Conservation (phyloP, 1,140 invertebrate species). For the Megathymus violae region DNA sequence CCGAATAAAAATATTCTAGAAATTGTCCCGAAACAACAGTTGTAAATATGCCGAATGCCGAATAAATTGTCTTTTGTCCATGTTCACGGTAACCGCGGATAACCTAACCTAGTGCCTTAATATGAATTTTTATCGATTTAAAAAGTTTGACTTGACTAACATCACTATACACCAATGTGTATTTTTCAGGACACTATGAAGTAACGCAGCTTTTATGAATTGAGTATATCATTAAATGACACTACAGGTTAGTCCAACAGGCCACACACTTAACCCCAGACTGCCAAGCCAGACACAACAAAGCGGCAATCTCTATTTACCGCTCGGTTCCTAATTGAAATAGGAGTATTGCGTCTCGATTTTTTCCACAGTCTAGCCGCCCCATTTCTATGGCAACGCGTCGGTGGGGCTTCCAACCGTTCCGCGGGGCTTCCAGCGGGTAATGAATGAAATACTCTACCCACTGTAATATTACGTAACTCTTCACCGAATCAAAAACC, state of each 20-base stretch:
- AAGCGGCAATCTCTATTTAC: slow-evolving; percentile 16
- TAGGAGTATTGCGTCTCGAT: slow-evolving; percentile 29
- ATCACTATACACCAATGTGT: too few relatives aligned
- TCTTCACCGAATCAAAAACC: too few relatives aligned
- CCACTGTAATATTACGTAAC: too few relatives aligned
- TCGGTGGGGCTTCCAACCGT: slow-evolving; percentile 5
- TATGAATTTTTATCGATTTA: too few relatives aligned
- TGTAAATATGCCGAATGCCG: too few relatives aligned
- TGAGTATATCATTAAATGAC: background rate
- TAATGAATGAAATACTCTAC: slow-evolving; percentile 2
- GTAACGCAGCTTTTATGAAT: background rate
- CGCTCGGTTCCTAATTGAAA: slow-evolving; percentile 27
- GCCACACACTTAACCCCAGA: slow-evolving; percentile 10
- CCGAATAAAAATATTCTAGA: too few relatives aligned
- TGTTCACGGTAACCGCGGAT: too few relatives aligned
- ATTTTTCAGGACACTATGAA: too few relatives aligned
- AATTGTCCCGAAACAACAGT: too few relatives aligned
- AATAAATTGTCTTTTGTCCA: too few relatives aligned
- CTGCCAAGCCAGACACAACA: slow-evolving; percentile 19
- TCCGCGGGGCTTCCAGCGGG: slow-evolving; percentile 7
- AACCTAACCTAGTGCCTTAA: too few relatives aligned
- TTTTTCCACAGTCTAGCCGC: slow-evolving; percentile 29
- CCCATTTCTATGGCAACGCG: slow-evolving; percentile 14
- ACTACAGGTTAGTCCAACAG: background rate
- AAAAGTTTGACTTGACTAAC: too few relatives aligned